These are phyloP conservation scores for Nesoenas mayeri DNA, from an alignment of 2,113 vertebrate species.

Conservation along the genomic window DNA sequence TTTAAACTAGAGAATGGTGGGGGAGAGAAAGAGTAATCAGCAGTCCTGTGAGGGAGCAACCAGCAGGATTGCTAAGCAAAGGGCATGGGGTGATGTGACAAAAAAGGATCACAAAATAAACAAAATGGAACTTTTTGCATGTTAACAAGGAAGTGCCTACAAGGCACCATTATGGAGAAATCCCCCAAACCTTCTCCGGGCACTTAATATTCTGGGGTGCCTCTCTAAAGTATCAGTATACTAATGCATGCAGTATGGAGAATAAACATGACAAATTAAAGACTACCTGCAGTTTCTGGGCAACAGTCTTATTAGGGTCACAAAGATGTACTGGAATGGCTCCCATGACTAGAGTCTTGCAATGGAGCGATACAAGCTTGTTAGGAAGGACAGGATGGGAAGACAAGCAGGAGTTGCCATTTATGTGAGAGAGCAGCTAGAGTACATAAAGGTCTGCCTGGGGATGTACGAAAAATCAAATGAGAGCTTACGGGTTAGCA, in stretches of 20 bases:
- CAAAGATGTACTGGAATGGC: not conserved
- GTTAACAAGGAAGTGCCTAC: not conserved
- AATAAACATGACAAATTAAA: not conserved
- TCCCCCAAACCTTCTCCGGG: not conserved
- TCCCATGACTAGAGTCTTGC: not conserved
- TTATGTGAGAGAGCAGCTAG: not conserved
- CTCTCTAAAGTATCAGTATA: not conserved
- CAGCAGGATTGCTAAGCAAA: not conserved
- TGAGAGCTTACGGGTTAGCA: not conserved
- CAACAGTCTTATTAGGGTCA: not conserved
- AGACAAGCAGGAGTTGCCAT: not conserved
- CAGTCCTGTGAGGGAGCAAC: not conserved
- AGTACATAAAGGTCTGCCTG: not conserved
- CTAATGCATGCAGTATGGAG: not conserved
- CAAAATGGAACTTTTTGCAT: not conserved
- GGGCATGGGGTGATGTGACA: fast-evolving
- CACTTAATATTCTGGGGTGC: not conserved
- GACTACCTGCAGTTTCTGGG: not conserved
- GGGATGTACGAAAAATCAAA: not conserved
- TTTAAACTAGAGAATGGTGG: not conserved
- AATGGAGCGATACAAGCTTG: not conserved
- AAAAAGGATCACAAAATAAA: not conserved
- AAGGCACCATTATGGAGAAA: not conserved
- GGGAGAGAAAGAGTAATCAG: not conserved
- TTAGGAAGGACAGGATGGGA: not conserved